Evolutionary conservation across 2,888 invertebrate species (phyloP).

Genomic region (Baccha elongata): DNA sequence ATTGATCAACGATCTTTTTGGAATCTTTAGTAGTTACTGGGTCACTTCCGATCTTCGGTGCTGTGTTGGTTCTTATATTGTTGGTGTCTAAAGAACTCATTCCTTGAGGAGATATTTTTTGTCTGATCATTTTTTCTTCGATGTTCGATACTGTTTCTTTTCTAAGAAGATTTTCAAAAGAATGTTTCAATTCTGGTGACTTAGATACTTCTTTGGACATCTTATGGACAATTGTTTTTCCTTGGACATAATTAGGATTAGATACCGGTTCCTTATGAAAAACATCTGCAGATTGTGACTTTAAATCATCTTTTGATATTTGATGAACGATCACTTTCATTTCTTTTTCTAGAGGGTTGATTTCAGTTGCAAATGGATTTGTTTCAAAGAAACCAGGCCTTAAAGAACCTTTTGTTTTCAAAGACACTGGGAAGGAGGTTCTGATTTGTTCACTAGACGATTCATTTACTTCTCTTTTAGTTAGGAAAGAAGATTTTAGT

Average conservation of each 20-base stretch:
- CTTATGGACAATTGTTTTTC: conserved; percentile 73
- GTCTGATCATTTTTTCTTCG: neutral
- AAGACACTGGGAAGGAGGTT: conserved; percentile 40
- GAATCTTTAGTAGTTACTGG: neutral
- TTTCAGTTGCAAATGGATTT: neutral
- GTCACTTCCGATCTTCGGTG: too few relatives aligned
- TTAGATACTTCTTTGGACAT: conserved; percentile 59
- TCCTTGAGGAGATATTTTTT: neutral
- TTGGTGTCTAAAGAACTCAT: neutral
- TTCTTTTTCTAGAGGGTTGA: conserved; percentile 22
- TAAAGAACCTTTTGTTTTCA: neutral
- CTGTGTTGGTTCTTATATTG: neutral
- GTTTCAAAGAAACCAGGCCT: conserved; percentile 46
- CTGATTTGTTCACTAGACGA: neutral
- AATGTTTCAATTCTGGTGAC: neutral
- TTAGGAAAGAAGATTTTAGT: conserved; percentile 25
- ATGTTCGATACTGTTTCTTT: too few relatives aligned
- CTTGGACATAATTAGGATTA: neutral
- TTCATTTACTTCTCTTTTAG: neutral
- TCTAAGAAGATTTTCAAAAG: neutral
- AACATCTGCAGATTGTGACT: neutral
- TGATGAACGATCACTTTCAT: conserved; percentile 10
- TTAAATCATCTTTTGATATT: neutral
- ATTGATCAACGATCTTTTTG: too few relatives aligned
- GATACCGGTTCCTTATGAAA: too few relatives aligned